These are phyloP conservation scores for Dendrophyllia cribrosa DNA, from an alignment of 64 coral and sea anemone genomes.

Conservation along the genomic window DNA sequence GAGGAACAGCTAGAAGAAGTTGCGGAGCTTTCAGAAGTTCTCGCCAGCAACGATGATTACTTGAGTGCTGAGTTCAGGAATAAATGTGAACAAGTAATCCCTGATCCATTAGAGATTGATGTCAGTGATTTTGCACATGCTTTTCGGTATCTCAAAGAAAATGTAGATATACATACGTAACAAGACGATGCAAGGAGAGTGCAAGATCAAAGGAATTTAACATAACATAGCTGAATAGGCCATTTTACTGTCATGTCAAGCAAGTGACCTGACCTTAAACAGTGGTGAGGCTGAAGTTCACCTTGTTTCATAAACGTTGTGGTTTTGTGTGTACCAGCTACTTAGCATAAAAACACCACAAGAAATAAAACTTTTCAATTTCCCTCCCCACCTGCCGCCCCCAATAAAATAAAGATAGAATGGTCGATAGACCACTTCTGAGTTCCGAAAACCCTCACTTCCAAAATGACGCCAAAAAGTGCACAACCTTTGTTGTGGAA, in stretches of 20 bases:
- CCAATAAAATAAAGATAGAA: no score
- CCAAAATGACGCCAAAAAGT: no score
- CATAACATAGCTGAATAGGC: not conserved
- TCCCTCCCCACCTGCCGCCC: no score
- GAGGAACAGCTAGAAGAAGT: slow-evolving; percentile 27
- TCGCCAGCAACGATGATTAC: slow-evolving; percentile 17
- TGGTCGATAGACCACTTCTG: no score
- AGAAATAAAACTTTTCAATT: not conserved
- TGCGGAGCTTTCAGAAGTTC: slow-evolving; percentile 38
- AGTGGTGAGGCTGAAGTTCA: slow-evolving; percentile 8
- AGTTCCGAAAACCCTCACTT: no score
- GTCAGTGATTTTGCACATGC: slow-evolving; percentile 30
- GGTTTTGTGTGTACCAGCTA: slow-evolving; percentile 1
- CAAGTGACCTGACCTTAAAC: slow-evolving; percentile 16
- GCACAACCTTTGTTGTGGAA: no score
- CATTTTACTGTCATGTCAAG: slow-evolving; percentile 5
- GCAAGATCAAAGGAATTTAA: slow-evolving; percentile 7
- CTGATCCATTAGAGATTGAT: slow-evolving; percentile 45
- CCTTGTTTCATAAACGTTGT: not conserved
- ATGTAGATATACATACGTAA: slow-evolving; percentile 34
- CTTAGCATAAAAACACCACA: slow-evolving; percentile 10
- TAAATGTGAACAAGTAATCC: slow-evolving; percentile 41
- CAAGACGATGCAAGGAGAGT: slow-evolving; percentile 20
- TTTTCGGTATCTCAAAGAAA: slow-evolving; percentile 46
- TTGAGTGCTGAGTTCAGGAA: slow-evolving; percentile 33